Evolutionary conservation across 2,797 vertebrate species (phyloP).

Genomic region (Peromyscus aztecus): DNA sequence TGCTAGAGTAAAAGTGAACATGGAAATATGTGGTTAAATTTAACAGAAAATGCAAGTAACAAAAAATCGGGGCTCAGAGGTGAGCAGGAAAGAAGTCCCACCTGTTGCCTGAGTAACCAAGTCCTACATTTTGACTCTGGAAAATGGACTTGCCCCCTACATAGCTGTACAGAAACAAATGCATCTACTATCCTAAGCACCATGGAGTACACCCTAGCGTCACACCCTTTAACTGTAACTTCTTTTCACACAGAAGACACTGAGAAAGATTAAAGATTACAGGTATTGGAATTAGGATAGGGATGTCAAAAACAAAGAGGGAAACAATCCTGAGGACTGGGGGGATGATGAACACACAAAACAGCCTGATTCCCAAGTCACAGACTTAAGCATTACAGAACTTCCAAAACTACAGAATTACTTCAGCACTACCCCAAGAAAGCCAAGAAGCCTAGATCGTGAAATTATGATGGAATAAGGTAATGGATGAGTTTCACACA

Average conservation of each 20-base stretch:
- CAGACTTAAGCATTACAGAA: slow-evolving; percentile 24
- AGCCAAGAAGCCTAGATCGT: slow-evolving; percentile 37
- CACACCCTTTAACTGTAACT: background rate
- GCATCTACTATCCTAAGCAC: background rate
- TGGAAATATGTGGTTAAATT: slow-evolving; percentile 49
- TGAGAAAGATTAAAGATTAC: slow-evolving; percentile 37
- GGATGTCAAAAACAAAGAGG: background rate
- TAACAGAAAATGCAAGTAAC: slow-evolving; percentile 47
- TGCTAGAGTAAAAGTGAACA: slow-evolving; percentile 35
- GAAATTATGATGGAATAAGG: slow-evolving; percentile 57
- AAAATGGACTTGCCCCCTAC: background rate
- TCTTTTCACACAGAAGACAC: slow-evolving; percentile 31
- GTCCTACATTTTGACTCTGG: background rate
- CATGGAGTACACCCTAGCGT: background rate
- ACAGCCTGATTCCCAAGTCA: background rate
- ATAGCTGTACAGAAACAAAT: slow-evolving; percentile 22
- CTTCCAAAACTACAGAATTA: slow-evolving; percentile 53
- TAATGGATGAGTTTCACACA: slow-evolving; percentile 42
- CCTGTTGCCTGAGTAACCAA: slow-evolving; percentile 34
- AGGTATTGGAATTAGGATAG: background rate
- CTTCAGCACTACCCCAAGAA: slow-evolving; percentile 39
- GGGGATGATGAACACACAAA: background rate
- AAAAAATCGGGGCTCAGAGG: slow-evolving; percentile 35
- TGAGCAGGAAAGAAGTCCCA: slow-evolving; percentile 18
- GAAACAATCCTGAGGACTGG: background rate